Evolutionary conservation across 2,113 vertebrate species (phyloP), one percentile per base, ranked within the genome.

Genomic region (Xerus inauris): DNA sequence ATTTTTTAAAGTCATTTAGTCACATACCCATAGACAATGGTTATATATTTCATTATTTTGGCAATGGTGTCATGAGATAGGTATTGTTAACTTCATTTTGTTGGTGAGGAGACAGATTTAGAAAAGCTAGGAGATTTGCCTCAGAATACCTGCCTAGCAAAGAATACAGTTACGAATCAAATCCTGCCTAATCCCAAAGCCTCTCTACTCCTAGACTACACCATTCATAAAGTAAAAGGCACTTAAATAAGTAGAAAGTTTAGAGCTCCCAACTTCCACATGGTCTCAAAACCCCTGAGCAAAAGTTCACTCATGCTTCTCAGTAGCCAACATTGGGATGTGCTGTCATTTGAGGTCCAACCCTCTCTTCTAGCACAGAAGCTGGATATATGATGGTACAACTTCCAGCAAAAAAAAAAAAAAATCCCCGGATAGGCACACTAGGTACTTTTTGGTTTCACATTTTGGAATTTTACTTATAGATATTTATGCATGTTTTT

Each of bases 381-480:
- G 7, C 51, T 89, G 28, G 24, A 24, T 75, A 64, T 80, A 42
- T 38, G 19, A 10, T 42, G 54, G n/a, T 57, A 24, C 13, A 87
- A 45, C n/a, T 51, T 54, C 26, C 54, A 93, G 38, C 13, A 47
- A 47, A 22, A 75, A 71, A 32, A 59, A 57, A 57, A 57, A 57
- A 57, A 28, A 49, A 7, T 28, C 38, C 35, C 19, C 24, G 67
- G 69, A 59, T 49, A 30, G 8, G 24, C 19, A 59, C 8, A 28
- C 8, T 82, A n/a, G 8, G 30, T 19, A 59, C 8, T 38, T 3
- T 82, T 71, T 79, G 13, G 42, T 62, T 38, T 92, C 54, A 90
- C 40, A 89, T 5, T 72, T 87, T 69, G n/a, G 22, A 80, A 87
- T 79, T 94, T 96, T 79, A 77, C 47, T 82, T 83, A 67, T 51